A percentile compares a stretch with the other conserved stretches of the same genome.
phyloP scores from a whole-genome alignment of 2,113 vertebrate species.

The Pandion haliaetus region DNA sequence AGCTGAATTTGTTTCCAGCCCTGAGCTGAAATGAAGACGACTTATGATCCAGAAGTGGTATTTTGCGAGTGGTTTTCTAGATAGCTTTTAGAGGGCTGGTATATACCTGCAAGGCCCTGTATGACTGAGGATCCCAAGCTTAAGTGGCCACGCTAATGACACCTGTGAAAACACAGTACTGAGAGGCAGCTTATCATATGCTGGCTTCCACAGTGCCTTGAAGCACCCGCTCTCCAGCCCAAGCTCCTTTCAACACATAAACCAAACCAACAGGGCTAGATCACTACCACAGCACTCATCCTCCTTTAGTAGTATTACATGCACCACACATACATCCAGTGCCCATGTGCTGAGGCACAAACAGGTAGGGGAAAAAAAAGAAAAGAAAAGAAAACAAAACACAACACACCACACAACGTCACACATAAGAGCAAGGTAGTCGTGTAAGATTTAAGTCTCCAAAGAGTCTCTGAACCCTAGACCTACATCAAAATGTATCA shows the following conservation, averaged over 20 bases:
- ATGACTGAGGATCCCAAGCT: neutral
- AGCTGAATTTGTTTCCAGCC: neutral
- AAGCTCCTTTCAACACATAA: neutral
- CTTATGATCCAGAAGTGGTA: neutral
- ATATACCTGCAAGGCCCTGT: neutral
- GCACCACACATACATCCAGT: rapidly evolving
- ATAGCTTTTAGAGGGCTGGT: neutral
- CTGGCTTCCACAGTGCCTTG: neutral
- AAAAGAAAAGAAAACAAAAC: no score
- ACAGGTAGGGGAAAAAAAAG: neutral
- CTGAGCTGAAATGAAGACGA: neutral
- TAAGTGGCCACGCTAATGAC: neutral
- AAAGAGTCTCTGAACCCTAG: neutral
- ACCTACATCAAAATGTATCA: neutral
- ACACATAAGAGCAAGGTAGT: neutral
- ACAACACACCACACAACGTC: rapidly evolving
- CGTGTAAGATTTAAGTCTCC: neutral
- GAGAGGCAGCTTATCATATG: neutral
- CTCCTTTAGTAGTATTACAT: neutral
- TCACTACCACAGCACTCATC: rapidly evolving
- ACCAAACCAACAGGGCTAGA: neutral
- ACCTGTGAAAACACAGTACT: neutral
- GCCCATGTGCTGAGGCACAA: rapidly evolving
- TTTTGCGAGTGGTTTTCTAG: neutral
- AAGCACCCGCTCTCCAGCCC: neutral